Base-by-base conservation (phyloP, 2,113 vertebrate species). In the Notarius lentiginosus region DNA sequence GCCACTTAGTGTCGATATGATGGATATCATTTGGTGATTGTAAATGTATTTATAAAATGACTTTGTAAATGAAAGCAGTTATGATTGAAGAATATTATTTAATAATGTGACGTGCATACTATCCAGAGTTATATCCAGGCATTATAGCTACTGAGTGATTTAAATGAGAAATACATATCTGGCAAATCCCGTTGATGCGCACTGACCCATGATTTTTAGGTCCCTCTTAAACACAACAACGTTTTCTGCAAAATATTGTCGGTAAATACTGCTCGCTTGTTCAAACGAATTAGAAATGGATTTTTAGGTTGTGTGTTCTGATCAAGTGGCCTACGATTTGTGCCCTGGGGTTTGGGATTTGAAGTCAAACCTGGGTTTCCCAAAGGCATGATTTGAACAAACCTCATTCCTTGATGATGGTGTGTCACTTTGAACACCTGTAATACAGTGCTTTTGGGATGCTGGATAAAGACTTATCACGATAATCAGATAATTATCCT, bases 31-130 rank as follows among this genome's bases (percentile, higher is more conserved):
- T 70, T 86, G 76, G 63, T 80, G 63, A 87, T 55, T 87, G 85
- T 87, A 87, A 83, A 76, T 82, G 79, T 87, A 82, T 82, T 87
- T 76, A 87, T 75, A 75, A 83, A 82, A 87, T 47, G 18, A 86
- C 63, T 86, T 63, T 85, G 73, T 86, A 86, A 63, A 80, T 79
- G 75, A 65, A 30, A 77, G 68, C 49, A 79, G 15, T 65, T 65
- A 86, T 34, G 55, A 79, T 22, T 60, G 24, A 41, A 68, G n/a
- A 49, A 49, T 27, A 68, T 68, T 68, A 79, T 86, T 86, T 80
- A 80, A 79, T 80, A 80, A 79, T 34, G n/a, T 66, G 49, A 80
- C 22, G 2, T 80, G 61, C 51, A 80, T 68, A 24, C 63, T 80
- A 65, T 85, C 73, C 49, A 70, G 75, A 80, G 60, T 63, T 80